phyloP scores from a whole-genome alignment of 2,888 invertebrate genomes.

The Neoaliturus tenellus region DNA sequence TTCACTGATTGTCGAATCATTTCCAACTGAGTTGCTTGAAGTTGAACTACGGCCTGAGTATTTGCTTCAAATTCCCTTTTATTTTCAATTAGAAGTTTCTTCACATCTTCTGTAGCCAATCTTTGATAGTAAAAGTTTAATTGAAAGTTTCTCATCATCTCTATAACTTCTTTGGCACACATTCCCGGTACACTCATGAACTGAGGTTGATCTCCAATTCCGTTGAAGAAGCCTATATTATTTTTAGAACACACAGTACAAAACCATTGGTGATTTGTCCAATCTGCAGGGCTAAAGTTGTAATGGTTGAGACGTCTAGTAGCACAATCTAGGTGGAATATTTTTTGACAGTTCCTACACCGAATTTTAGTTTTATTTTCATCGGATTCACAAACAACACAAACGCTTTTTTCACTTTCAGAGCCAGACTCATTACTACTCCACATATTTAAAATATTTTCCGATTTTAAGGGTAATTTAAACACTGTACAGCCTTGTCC shows the following conservation, averaged over 20 bases:
- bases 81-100: not conserved
- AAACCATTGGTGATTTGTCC: not conserved
- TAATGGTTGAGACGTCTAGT: not conserved
- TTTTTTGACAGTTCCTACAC: constrained; percentile 11
- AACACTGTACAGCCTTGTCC: too few species aligned
- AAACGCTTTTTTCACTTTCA: not conserved
- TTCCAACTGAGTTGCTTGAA: not conserved
- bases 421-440: not conserved
- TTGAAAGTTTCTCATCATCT: not conserved
- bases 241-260: not conserved
- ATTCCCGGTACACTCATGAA: not conserved
- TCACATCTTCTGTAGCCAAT: not conserved
- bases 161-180: not conserved
- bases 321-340: not conserved
- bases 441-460: too few species aligned
- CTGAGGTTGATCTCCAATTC: not conserved
- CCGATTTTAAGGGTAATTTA: too few species aligned
- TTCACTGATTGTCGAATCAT: not conserved
- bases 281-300: not conserved
- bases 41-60: not conserved
- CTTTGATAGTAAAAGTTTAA: not conserved
- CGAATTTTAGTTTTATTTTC: not conserved
- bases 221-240: not conserved
- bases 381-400: not conserved
- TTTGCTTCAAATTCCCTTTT: not conserved